Percentiles rank a stretch among this genome's conserved stretches.
These are phyloP conservation scores for Drosophila pseudotakahashii DNA, from an alignment of 2,888 invertebrate genomes.

Conservation along the genomic window DNA sequence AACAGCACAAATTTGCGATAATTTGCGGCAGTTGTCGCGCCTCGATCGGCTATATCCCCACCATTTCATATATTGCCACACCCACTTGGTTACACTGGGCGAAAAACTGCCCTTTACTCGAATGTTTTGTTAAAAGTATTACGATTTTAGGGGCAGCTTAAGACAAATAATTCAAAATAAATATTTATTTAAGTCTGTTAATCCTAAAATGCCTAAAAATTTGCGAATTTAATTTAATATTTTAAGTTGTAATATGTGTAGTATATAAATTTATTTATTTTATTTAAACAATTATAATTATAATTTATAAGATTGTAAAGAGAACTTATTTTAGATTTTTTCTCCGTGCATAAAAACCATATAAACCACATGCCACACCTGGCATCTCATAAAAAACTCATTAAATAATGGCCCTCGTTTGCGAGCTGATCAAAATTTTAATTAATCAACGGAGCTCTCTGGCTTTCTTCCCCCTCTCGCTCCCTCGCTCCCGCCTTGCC, in stretches of 20 bases:
- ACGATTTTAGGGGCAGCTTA: too few relatives aligned
- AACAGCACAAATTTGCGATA: slow-evolving; percentile 76
- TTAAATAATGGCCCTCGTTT: slow-evolving; percentile 76
- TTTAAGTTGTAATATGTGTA: too few relatives aligned
- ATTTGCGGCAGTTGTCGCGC: slow-evolving; percentile 81
- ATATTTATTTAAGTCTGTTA: too few relatives aligned
- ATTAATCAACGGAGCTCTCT: slow-evolving; percentile 64
- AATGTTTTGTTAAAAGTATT: too few relatives aligned
- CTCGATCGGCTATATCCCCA: slow-evolving; percentile 56
- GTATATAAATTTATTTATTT: too few relatives aligned
- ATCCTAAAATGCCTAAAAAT: too few relatives aligned
- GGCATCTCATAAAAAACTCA: slow-evolving; percentile 69
- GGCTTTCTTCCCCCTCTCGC: slow-evolving; percentile 2
- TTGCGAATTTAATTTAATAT: too few relatives aligned
- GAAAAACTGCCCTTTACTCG: not conserved
- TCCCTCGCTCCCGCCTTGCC: not conserved
- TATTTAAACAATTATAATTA: too few relatives aligned
- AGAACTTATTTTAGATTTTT: too few relatives aligned
- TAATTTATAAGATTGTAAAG: too few relatives aligned
- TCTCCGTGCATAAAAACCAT: slow-evolving; percentile 20
- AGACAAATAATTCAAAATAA: too few relatives aligned
- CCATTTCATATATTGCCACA: slow-evolving; percentile 31
- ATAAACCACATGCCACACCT: slow-evolving; percentile 65
- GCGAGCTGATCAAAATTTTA: slow-evolving; percentile 77
- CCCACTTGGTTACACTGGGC: slow-evolving; percentile 19